Evolutionary conservation across 23 tunicate genomes (phyloP), one percentile per base, ranked within the genome.

Genomic region (Phallusia fumigata): DNA sequence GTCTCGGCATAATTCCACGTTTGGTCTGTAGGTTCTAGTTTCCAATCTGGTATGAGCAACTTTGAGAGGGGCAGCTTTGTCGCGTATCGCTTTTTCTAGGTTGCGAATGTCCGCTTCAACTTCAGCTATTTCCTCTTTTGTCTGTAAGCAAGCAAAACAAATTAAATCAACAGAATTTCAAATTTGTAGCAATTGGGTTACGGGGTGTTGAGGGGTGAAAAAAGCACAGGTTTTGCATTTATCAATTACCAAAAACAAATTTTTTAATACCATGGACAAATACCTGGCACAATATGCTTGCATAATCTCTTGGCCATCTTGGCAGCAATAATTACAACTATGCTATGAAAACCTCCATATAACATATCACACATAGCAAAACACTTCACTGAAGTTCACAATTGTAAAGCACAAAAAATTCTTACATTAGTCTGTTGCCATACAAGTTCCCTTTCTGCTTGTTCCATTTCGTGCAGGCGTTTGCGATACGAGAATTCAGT

Each of bases 41-140:
- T 96, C 99, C 58, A 90, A 81, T 78, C 99, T 72, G 26, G 99
- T 90, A 85, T 90, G 95, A 45, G 96, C 96, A 15, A 96, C 96
- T 74, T 96, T 96, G 58, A 87, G 84, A 35, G 99, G 99, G 26
- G 81, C 90, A 24, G 88, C 88, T 80, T 96, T 96, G 77, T 91
- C 96, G 11, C 88, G 87, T 83, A 96, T 96, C 19, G 99, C 99
- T 82, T 84, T 87, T 78, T 96, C 99, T 65, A 91, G 53, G 30
- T 85, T 85, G 15, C 99, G 84, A 64, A 96, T 96, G 47, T 96
- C 99, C 0, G 91, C 91, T 85, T 96, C 99, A 78, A 96, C 88
- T 64, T 96, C 99, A 0, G 92, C 93, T 18, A 96, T 88, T 75
- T 96, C 99, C 35, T 96, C 97, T 52, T 75, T 82, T 33, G 96